A percentile compares a stretch with the other conserved stretches of the same genome.
Conservation (phyloP, 2,888 invertebrate genomes). For the Glaucopsyche alexis region DNA sequence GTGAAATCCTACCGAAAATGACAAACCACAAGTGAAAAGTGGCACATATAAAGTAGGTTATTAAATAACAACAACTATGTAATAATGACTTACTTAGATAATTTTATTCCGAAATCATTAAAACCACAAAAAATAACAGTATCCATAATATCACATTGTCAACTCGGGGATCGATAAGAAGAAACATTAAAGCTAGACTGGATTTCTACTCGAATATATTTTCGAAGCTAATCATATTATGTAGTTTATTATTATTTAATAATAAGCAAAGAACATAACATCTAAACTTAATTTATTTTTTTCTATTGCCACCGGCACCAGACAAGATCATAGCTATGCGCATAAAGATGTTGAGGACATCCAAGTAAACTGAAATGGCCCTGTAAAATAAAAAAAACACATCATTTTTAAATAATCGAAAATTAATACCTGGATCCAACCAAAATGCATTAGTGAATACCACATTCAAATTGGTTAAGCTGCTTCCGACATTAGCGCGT, state of each 20-base stretch:
- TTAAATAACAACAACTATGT: conserved; percentile 25
- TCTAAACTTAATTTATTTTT: conserved; percentile 73
- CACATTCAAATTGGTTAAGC: too few species aligned
- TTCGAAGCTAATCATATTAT: conserved; percentile 38
- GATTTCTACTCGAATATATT: not conserved
- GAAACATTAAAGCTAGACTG: not conserved
- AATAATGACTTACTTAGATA: conserved; percentile 40
- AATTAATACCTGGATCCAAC: too few species aligned
- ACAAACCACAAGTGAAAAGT: too few species aligned
- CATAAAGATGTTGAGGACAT: conserved; percentile 97
- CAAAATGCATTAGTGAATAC: too few species aligned
- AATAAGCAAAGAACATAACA: conserved; percentile 18
- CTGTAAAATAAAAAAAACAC: conserved; percentile 81
- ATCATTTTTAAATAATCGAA: not conserved
- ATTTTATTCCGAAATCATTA: conserved; percentile 39
- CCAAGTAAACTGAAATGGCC: conserved; percentile 95
- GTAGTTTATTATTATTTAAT: conserved; percentile 36
- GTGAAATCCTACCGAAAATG: too few species aligned
- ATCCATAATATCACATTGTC: conserved; percentile 53
- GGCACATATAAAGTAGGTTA: not conserved
- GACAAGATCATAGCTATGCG: conserved; percentile 94
- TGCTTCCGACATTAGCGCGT: too few species aligned
- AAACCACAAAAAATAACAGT: conserved; percentile 37
- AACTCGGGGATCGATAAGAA: conserved; percentile 29
- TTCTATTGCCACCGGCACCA: conserved; percentile 85